phyloP scores from a whole-genome alignment of 2,113 vertebrate genomes.

The Corythoichthys haematopterus region DNA sequence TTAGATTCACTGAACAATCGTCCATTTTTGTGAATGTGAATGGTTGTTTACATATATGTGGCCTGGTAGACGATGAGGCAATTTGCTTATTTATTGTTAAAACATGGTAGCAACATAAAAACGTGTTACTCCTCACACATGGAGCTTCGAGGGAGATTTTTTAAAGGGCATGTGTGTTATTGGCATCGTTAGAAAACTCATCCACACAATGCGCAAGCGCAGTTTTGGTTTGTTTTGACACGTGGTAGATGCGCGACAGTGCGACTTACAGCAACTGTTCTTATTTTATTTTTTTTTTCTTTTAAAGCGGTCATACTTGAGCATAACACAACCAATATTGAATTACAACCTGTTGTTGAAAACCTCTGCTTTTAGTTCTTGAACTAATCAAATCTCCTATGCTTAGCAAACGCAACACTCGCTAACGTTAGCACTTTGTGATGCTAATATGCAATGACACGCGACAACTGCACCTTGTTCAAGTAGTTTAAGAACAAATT shows the following conservation, averaged over 20 bases:
- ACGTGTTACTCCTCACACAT: background rate
- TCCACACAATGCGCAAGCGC: background rate
- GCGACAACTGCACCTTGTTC: background rate
- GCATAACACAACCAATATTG: background rate
- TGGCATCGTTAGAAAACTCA: background rate
- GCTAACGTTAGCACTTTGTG: background rate
- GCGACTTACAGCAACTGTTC: background rate
- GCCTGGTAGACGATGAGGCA: too few species aligned
- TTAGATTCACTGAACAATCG: background rate
- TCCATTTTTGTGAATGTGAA: background rate
- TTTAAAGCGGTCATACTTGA: background rate
- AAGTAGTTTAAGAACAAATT: background rate
- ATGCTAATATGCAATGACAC: background rate
- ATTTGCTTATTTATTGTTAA: background rate
- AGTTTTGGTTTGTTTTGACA: slow-evolving; percentile 3
- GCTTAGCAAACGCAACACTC: background rate
- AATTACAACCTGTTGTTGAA: background rate
- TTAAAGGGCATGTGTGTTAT: background rate
- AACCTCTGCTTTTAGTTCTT: background rate
- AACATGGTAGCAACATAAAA: background rate
- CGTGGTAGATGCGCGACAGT: background rate
- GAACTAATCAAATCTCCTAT: background rate
- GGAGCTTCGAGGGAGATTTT: background rate
- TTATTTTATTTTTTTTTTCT: background rate
- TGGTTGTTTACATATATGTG: background rate